Evolutionary conservation across 2,888 invertebrate genomes (phyloP).

Genomic region (Folsomia manolachei): DNA sequence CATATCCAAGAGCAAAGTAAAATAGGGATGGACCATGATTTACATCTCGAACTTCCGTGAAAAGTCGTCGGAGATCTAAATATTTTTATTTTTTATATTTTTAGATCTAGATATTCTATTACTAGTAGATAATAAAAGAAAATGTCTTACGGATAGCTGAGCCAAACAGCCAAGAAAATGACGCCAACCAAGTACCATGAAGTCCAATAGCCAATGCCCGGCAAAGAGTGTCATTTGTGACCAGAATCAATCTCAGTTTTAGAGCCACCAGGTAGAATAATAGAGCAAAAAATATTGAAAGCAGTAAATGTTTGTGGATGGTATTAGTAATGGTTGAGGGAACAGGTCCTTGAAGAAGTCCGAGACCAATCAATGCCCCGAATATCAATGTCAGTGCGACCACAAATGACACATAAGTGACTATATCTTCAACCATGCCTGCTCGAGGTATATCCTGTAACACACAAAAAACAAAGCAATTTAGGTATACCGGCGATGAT

Average conservation of each 20-base stretch:
- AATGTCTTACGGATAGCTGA: conserved; percentile 90
- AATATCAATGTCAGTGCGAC: conserved; percentile 77
- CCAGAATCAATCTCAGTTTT: conserved; percentile 74
- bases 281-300: conserved; percentile 83
- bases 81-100: too few relatives aligned
- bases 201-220: conserved; percentile 57
- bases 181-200: conserved; percentile 88
- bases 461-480: conserved; percentile 31
- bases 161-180: conserved; percentile 87
- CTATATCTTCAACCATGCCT: conserved; percentile 76
- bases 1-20: conserved; percentile 89
- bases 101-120: too few relatives aligned
- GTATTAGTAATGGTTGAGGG: conserved; percentile 84
- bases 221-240: conserved; percentile 71
- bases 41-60: conserved; percentile 92
- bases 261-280: conserved; percentile 81
- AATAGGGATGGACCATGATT: conserved; percentile 91
- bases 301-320: conserved; percentile 88
- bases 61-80: too few relatives aligned
- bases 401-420: conserved; percentile 84
- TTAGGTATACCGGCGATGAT: neutral
- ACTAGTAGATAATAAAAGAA: too few relatives aligned
- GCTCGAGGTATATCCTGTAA: conserved; percentile 78
- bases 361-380: conserved; percentile 74
- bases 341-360: conserved; percentile 69